Evolutionary conservation across 2,113 vertebrate genomes (phyloP).

Genomic region (Nyctereutes procyonoides): DNA sequence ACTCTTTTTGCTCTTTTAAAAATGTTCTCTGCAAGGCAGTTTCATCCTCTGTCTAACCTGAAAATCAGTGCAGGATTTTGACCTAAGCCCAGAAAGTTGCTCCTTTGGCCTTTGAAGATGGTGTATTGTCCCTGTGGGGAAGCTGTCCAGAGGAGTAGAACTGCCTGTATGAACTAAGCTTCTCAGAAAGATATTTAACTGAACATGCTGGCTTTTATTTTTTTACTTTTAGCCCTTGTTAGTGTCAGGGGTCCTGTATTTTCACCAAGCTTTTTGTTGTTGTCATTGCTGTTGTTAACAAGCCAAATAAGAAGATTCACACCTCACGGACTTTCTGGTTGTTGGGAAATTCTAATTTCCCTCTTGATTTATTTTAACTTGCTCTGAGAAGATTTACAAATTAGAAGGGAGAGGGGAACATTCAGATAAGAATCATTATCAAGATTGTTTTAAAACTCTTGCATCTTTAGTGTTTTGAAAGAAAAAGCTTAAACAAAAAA

Average conservation of each 20-base stretch:
- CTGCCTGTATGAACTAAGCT: not conserved
- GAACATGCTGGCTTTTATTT: not conserved
- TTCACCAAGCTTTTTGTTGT: not conserved
- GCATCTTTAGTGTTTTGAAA: constrained; percentile 26
- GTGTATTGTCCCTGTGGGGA: not conserved
- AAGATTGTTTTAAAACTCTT: not conserved
- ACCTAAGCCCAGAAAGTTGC: not conserved
- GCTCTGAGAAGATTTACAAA: not conserved
- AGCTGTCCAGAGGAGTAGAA: not conserved
- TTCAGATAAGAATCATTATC: not conserved
- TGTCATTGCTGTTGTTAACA: not conserved
- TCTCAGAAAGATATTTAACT: constrained; percentile 15
- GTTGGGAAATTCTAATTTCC: constrained; percentile 47
- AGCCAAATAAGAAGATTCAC: constrained; percentile 15
- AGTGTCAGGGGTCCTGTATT: not conserved
- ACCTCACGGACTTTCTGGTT: constrained; percentile 24
- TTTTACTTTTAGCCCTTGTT: constrained; percentile 27
- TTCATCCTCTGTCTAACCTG: not conserved
- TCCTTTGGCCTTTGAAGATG: constrained; percentile 5
- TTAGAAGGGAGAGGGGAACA: not conserved
- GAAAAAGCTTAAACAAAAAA: not conserved
- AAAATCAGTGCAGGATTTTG: constrained; percentile 34
- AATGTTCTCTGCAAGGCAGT: not conserved
- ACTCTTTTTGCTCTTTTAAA: not conserved
- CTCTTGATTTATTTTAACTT: constrained; percentile 48